phyloP scores from a whole-genome alignment of 2,797 vertebrate species.

The Cichlasoma orientale region DNA sequence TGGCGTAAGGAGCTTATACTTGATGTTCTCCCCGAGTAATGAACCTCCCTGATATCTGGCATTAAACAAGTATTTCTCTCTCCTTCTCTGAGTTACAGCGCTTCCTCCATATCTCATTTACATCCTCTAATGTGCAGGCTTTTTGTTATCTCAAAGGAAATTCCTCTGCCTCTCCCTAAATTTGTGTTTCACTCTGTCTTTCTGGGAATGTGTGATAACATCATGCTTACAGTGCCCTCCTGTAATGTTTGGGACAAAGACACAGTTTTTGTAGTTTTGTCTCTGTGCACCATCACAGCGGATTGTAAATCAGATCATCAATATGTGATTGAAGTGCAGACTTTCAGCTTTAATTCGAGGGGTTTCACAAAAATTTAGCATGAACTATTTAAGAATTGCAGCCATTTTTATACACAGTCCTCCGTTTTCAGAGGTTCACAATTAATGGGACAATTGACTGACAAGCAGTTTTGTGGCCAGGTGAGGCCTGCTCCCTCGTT shows the following conservation, averaged over 20 bases:
- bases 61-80: too few species aligned
- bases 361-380: neutral
- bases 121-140: neutral
- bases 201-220: neutral
- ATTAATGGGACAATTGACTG: too few species aligned
- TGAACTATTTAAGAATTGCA: neutral
- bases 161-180: conserved; percentile 2
- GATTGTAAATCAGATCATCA: neutral
- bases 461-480: too few species aligned
- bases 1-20: neutral
- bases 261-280: neutral
- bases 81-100: neutral
- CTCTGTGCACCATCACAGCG: neutral
- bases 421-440: neutral
- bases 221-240: neutral
- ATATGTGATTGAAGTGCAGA: neutral
- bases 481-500: too few species aligned
- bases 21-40: neutral
- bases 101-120: neutral
- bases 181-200: neutral
- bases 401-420: neutral
- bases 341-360: neutral
- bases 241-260: neutral
- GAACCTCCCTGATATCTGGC: neutral
- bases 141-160: conserved; percentile 7